phyloP scores from a whole-genome alignment of 2,797 vertebrate genomes.

The Pterois miles region DNA sequence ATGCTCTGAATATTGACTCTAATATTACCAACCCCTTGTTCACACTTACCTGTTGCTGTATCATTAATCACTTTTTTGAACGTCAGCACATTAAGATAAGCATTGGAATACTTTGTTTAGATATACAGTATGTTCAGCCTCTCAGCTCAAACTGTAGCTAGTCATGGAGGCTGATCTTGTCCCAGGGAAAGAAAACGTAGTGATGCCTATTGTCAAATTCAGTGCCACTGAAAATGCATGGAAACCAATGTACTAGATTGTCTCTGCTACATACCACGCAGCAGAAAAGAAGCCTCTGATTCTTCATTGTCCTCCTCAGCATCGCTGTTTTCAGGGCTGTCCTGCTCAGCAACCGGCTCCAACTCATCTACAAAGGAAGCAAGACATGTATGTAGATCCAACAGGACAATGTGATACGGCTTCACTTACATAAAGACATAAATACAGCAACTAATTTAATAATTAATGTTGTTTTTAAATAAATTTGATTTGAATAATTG shows the following conservation, averaged over 20 bases:
- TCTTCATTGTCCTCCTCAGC: constrained; percentile 4
- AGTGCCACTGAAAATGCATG: neutral
- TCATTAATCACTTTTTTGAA: neutral
- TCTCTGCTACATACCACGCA: constrained; percentile 16
- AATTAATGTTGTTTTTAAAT: neutral
- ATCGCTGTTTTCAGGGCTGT: neutral
- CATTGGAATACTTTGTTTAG: neutral
- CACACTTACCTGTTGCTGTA: neutral
- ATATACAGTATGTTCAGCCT: neutral
- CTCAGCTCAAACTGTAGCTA: neutral
- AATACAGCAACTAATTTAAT: neutral
- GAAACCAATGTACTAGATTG: neutral
- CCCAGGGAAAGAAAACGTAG: neutral
- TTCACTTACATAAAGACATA: neutral
- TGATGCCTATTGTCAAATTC: neutral
- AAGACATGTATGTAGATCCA: neutral
- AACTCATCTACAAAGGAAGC: constrained; percentile 38
- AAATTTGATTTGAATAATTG: neutral
- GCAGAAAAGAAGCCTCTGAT: neutral
- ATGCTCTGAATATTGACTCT: neutral
- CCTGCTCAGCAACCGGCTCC: neutral
- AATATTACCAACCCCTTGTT: neutral
- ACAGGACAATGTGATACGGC: neutral
- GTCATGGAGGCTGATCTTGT: neutral
- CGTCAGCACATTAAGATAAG: neutral